phyloP scores from a whole-genome alignment of 1,140 invertebrate genomes.

The Drosophila seguyi region DNA sequence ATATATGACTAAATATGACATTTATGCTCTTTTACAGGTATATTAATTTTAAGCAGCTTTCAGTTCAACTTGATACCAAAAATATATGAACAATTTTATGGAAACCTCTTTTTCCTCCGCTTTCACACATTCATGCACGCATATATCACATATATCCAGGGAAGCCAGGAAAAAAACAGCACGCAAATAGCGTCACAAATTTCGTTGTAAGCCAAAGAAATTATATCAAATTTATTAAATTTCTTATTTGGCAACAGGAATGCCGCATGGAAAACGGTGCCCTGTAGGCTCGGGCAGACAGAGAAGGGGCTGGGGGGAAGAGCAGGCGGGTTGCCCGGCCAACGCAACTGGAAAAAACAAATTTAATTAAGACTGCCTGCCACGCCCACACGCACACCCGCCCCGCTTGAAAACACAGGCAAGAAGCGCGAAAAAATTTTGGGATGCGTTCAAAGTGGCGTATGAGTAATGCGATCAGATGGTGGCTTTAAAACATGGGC shows the following conservation, averaged over 20 bases:
- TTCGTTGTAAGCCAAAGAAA: neutral
- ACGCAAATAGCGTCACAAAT: too few species aligned
- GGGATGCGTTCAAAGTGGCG: conserved; percentile 46
- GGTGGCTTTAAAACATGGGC: neutral
- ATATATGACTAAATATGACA: too few species aligned
- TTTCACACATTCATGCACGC: too few species aligned
- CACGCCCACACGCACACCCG: conserved; percentile 14
- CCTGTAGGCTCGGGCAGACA: neutral
- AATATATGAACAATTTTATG: conserved; percentile 3
- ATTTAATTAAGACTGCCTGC: conserved; percentile 76
- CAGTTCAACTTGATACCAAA: neutral
- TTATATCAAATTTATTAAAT: conserved; percentile 48
- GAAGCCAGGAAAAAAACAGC: neutral
- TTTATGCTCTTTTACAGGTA: too few species aligned
- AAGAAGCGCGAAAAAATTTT: conserved; percentile 28
- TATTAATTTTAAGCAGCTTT: conserved; percentile 23
- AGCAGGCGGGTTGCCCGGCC: conserved; percentile 44
- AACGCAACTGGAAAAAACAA: conserved; percentile 55
- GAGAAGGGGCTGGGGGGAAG: too few species aligned
- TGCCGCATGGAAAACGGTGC: conserved; percentile 5
- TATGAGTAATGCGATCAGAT: conserved; percentile 61
- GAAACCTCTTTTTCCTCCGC: too few species aligned
- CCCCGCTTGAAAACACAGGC: neutral
- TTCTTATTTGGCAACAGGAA: conserved; percentile 16
- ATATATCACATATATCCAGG: neutral